A percentile compares a stretch with the other conserved stretches of the same genome.
Conservation (phyloP, 2,113 vertebrate genomes). For the Petrocephalus microphthalmus region DNA sequence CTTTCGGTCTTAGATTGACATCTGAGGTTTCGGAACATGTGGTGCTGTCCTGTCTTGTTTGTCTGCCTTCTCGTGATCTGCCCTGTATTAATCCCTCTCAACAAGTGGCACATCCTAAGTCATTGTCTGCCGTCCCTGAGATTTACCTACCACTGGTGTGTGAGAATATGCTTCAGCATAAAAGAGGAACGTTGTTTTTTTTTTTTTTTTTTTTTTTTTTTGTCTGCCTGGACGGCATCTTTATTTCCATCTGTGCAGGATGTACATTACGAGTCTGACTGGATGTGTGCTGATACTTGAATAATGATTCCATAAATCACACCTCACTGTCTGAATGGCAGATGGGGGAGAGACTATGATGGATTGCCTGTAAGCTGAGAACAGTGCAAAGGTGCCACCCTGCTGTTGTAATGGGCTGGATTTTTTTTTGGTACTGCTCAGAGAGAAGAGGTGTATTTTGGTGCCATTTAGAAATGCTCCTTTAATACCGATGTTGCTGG, state of each 20-base stretch:
- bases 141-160: slow-evolving; percentile 42
- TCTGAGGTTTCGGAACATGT: not conserved
- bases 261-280: slow-evolving; percentile 17
- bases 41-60: not conserved
- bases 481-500: not conserved
- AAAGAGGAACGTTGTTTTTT: slow-evolving; percentile 10
- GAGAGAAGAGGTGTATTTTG: not conserved
- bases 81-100: not conserved
- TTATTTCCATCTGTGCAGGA: slow-evolving; percentile 7
- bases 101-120: slow-evolving; percentile 27
- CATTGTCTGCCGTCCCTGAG: slow-evolving; percentile 49
- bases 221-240: slow-evolving; percentile 17
- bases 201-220: slow-evolving; percentile 14
- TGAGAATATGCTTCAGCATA: slow-evolving; percentile 6
- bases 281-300: slow-evolving; percentile 19
- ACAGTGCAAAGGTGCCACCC: not conserved
- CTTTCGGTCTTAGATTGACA: not conserved
- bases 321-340: not conserved
- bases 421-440: not conserved
- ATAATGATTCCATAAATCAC: slow-evolving; percentile 28
- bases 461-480: not conserved
- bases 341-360: not conserved
- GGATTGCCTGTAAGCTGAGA: slow-evolving; percentile 12
- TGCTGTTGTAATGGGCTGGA: not conserved
- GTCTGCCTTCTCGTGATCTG: not conserved